Evolutionary conservation across 1,140 invertebrate genomes (phyloP).

Genomic region (Ylistrum balloti): DNA sequence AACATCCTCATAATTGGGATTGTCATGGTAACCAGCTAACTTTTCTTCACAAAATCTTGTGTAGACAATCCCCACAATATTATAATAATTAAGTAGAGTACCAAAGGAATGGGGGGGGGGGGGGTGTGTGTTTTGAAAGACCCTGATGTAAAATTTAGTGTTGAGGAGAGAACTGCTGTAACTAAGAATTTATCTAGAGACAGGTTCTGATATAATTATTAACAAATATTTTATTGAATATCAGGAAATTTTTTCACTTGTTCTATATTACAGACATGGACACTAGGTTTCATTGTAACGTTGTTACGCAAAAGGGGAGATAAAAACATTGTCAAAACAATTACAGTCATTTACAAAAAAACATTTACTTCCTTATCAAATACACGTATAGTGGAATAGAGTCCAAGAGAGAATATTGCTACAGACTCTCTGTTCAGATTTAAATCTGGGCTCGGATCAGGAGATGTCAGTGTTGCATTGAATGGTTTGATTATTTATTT

Average conservation of each 20-base stretch:
- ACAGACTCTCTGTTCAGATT: neutral
- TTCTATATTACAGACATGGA: too few relatives aligned
- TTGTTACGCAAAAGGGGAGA: too few relatives aligned
- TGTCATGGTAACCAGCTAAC: neutral
- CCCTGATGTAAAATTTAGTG: neutral
- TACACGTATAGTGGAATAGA: neutral
- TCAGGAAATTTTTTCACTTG: too few relatives aligned
- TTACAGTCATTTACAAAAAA: neutral
- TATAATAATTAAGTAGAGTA: neutral
- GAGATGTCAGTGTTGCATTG: neutral
- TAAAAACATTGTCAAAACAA: too few relatives aligned
- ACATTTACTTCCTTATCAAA: neutral
- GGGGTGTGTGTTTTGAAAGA: neutral
- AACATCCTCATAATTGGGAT: too few relatives aligned
- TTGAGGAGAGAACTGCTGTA: neutral
- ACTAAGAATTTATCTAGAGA: neutral
- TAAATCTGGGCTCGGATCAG: neutral
- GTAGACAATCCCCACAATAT: neutral
- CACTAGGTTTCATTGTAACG: neutral
- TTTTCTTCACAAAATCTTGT: neutral
- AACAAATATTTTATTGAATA: neutral
- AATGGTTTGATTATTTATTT: too few relatives aligned
- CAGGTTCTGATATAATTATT: neutral
- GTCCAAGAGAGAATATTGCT: neutral
- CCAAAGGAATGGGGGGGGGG: neutral